Conservation (phyloP, 2,888 invertebrate species). For the Andrena bucephala region DNA sequence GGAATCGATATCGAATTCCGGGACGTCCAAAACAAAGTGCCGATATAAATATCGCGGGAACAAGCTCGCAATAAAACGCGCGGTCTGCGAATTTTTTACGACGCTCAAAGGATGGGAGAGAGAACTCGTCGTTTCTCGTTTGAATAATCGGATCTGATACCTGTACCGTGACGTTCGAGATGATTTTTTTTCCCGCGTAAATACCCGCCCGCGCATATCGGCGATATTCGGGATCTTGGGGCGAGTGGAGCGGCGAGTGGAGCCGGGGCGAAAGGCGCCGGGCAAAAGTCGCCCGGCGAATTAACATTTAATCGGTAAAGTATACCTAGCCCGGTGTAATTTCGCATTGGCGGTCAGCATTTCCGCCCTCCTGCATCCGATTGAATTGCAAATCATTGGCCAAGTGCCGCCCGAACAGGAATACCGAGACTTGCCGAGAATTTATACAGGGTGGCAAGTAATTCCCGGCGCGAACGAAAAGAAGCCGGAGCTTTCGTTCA, state of each 20-base stretch:
- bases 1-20: conserved; percentile 47
- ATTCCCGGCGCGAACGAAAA: neutral
- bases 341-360: conserved; percentile 46
- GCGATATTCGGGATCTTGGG: conserved; percentile 4
- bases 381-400: conserved; percentile 61
- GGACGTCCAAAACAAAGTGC: conserved; percentile 27
- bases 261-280: neutral
- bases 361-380: conserved; percentile 29
- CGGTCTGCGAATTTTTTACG: conserved; percentile 40
- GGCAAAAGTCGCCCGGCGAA: conserved; percentile 33
- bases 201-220: neutral
- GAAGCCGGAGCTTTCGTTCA: neutral
- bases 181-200: conserved; percentile 14
- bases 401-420: conserved; percentile 15
- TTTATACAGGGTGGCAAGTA: neutral
- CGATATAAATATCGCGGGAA: conserved; percentile 28
- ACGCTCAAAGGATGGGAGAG: conserved; percentile 16
- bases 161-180: conserved; percentile 16
- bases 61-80: conserved; percentile 47
- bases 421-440: neutral
- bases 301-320: conserved; percentile 65
- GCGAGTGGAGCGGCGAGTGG: no score
- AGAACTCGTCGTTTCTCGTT: conserved; percentile 45
- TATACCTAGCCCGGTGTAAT: conserved; percentile 51
- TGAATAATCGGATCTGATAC: conserved; percentile 57